A percentile compares a stretch with the other conserved stretches of the same genome.
Conservation (phyloP, 2,888 invertebrate genomes). For the Epinotia bilunana region DNA sequence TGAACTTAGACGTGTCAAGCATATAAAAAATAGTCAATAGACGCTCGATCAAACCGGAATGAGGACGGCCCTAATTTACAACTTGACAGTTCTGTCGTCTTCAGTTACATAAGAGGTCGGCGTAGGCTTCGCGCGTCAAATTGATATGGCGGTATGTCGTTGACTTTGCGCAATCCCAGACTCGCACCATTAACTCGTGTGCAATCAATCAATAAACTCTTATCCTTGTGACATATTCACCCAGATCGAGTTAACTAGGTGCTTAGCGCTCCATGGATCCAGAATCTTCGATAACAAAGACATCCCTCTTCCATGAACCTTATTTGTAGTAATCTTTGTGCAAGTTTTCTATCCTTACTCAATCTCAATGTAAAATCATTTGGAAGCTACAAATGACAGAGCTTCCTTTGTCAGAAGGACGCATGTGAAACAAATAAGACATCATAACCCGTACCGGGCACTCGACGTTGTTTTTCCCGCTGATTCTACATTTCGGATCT, state of each 20-base stretch:
- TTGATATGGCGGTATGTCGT: constrained; percentile 71
- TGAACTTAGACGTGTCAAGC: constrained; percentile 27
- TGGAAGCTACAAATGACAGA: constrained; percentile 2
- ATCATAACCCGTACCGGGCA: constrained; percentile 12
- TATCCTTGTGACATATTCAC: constrained; percentile 41
- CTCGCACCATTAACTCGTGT: constrained; percentile 44
- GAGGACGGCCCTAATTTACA: constrained; percentile 38
- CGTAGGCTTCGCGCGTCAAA: constrained; percentile 62
- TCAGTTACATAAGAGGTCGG: constrained; percentile 60
- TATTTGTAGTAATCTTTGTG: too few relatives aligned
- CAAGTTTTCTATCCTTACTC: too few relatives aligned
- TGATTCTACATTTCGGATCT: constrained; percentile 4
- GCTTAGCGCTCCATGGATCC: neutral
- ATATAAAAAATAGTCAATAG: constrained; percentile 10
- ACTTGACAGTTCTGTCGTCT: constrained; percentile 53
- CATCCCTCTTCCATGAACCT: neutral
- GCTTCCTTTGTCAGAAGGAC: neutral
- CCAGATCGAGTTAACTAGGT: neutral
- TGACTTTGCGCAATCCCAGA: constrained; percentile 65
- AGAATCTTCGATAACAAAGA: neutral
- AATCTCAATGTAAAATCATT: neutral
- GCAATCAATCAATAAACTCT: constrained; percentile 47
- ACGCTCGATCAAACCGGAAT: constrained; percentile 32
- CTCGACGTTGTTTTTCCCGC: constrained; percentile 13
- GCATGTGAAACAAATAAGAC: constrained; percentile 26